phyloP scores from a whole-genome alignment of 2,888 invertebrate genomes.

The Colostygia pectinataria region DNA sequence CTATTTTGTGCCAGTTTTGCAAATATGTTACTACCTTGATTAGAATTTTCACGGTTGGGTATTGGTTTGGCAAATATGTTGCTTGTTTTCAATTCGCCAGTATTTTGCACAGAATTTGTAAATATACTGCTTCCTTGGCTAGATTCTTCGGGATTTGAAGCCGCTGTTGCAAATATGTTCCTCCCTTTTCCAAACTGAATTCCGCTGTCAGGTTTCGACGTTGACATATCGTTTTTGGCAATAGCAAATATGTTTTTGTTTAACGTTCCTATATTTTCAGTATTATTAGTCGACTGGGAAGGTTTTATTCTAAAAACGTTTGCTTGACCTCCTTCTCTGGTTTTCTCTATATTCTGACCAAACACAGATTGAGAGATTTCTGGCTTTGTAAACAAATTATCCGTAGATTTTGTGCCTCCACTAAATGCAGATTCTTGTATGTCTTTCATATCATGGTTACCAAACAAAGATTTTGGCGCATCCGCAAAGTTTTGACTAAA shows the following conservation, averaged over 20 bases:
- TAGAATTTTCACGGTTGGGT: conserved; percentile 2
- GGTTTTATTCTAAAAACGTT: conserved; percentile 36
- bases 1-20: conserved; percentile 6
- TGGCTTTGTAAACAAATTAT: conserved; percentile 39
- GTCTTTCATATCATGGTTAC: conserved; percentile 21
- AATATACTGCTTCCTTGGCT: conserved; percentile 18
- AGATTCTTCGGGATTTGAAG: conserved; percentile 16
- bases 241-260: conserved; percentile 33
- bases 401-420: conserved; percentile 25
- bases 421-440: conserved; percentile 9
- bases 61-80: conserved; percentile 53
- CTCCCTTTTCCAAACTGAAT: conserved; percentile 40
- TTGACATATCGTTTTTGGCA: conserved; percentile 40
- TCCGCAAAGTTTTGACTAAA: conserved; percentile 33
- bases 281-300: conserved; percentile 13
- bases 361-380: conserved; percentile 37
- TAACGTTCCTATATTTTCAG: conserved; percentile 10
- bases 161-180: conserved; percentile 56
- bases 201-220: conserved; percentile 43
- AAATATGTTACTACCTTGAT: conserved; percentile 11
- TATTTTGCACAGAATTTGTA: neutral
- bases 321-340: conserved; percentile 26
- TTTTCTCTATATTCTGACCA: conserved; percentile 27
- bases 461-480: conserved; percentile 41
- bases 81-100: neutral